phyloP scores from a whole-genome alignment of 2,888 invertebrate species.

The Danaus chrysippus region DNA sequence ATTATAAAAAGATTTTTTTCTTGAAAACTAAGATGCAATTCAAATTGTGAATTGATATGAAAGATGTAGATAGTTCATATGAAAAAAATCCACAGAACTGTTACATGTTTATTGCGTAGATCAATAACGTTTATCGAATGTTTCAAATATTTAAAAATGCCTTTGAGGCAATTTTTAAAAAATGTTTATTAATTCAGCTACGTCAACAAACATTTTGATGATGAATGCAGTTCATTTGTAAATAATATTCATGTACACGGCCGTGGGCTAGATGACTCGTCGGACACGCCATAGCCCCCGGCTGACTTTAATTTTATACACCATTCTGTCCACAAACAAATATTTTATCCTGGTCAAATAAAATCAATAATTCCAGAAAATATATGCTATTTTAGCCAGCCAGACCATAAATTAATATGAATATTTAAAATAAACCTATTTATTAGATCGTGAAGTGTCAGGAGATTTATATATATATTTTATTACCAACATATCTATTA shows the following conservation, averaged over 20 bases:
- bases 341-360: conserved; percentile 11
- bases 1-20: no score
- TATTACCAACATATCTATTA: no score
- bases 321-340: conserved; percentile 45
- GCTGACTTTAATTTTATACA: conserved; percentile 63
- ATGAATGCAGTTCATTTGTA: conserved; percentile 63
- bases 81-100: no score
- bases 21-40: no score
- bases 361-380: not conserved
- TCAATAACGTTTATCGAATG: no score
- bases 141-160: conserved; percentile 26
- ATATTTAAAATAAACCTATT: conserved; percentile 1
- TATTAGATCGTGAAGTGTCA: not conserved
- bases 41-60: no score
- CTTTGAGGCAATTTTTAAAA: conserved; percentile 20
- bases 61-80: no score
- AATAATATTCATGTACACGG: conserved; percentile 55
- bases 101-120: no score
- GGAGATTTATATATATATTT: not conserved
- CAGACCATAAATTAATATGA: not conserved
- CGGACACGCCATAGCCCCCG: conserved; percentile 41
- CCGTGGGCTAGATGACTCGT: conserved; percentile 41
- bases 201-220: conserved; percentile 56
- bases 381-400: not conserved
- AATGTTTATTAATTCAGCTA: conserved; percentile 41